phyloP scores from a whole-genome alignment of 2,888 invertebrate genomes.

The Andrena praecox region DNA sequence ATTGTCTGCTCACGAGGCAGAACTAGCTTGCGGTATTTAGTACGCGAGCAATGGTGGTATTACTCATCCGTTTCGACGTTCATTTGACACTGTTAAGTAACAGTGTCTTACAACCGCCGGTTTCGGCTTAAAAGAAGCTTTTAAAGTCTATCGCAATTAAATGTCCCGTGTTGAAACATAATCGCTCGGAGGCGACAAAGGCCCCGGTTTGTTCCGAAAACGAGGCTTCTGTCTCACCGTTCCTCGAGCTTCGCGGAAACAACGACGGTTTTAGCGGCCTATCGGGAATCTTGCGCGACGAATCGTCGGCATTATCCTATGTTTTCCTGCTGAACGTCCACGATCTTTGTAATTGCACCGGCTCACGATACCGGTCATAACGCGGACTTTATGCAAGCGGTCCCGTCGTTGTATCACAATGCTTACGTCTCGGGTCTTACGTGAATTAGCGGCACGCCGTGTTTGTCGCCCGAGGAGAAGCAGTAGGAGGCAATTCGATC shows the following conservation, averaged over 20 bases:
- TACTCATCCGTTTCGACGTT: background rate
- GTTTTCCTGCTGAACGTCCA: constrained; percentile 8
- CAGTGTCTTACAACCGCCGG: background rate
- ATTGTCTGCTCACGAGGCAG: constrained; percentile 1
- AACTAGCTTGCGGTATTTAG: background rate
- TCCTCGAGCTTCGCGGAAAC: background rate
- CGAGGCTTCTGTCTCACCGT: too few species aligned
- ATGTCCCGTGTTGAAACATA: background rate
- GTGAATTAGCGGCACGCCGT: constrained; percentile 6
- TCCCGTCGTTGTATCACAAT: constrained; percentile 9
- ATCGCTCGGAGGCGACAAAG: background rate
- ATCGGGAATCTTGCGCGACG: constrained; percentile 30
- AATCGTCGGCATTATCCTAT: constrained; percentile 9
- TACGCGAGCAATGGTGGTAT: background rate
- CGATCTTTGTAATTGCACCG: constrained; percentile 47
- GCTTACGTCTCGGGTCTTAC: constrained; percentile 25
- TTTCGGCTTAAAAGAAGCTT: background rate
- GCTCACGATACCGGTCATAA: constrained; percentile 37
- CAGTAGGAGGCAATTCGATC: background rate
- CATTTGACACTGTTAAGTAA: too few species aligned
- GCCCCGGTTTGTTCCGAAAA: too few species aligned
- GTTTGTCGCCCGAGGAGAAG: background rate
- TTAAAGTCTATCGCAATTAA: too few species aligned
- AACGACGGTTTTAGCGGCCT: background rate
- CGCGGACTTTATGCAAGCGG: constrained; percentile 25